phyloP scores from a whole-genome alignment of 2,113 vertebrate species.

The Microtus oregoni region DNA sequence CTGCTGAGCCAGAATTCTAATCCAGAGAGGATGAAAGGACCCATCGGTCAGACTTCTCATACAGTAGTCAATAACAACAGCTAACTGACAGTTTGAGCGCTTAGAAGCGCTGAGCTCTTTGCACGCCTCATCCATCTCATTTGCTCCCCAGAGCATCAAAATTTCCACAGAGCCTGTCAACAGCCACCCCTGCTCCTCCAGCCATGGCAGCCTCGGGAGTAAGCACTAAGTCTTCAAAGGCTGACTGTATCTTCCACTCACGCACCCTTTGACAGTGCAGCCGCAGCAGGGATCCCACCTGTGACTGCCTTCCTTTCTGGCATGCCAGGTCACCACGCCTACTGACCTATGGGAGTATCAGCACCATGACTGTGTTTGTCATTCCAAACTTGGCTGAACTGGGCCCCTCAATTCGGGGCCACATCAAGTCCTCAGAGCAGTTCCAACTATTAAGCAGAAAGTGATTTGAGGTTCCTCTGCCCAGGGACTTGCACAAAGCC shows the following conservation, averaged over 20 bases:
- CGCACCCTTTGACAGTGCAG: neutral
- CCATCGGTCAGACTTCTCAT: neutral
- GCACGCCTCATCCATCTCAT: neutral
- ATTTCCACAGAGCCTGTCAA: neutral
- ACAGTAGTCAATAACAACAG: neutral
- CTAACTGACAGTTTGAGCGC: neutral
- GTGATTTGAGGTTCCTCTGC: neutral
- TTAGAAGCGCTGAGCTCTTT: neutral
- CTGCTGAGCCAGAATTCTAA: neutral
- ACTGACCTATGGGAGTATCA: neutral
- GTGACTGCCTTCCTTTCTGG: neutral
- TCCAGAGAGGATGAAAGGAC: neutral
- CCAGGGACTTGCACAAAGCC: neutral
- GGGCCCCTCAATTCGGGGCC: neutral
- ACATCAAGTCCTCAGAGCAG: neutral
- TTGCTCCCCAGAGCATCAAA: neutral
- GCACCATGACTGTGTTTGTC: neutral
- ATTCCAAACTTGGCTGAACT: neutral
- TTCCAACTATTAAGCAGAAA: neutral
- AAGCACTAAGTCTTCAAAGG: neutral
- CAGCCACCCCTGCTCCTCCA: neutral
- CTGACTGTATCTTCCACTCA: neutral
- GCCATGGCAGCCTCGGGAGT: neutral
- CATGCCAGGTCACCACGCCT: neutral
- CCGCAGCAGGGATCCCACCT: neutral